These are phyloP conservation scores for Calliopsis andreniformis DNA, from an alignment of 1,140 invertebrate genomes.

Conservation along the genomic window DNA sequence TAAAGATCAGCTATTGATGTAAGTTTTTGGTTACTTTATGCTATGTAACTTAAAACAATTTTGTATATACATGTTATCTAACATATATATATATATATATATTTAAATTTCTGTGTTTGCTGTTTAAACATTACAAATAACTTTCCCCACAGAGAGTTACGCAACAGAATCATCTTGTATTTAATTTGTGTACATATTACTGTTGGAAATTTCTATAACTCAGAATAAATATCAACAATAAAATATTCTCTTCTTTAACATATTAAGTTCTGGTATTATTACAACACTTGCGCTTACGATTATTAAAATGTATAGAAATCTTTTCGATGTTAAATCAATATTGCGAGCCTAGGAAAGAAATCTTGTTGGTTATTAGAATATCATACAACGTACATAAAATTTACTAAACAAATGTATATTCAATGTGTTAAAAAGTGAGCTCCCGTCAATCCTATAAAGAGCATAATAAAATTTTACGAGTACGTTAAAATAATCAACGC, in stretches of 20 bases:
- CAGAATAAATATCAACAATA: slow-evolving; percentile 42
- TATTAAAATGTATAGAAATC: background rate
- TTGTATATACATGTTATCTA: slow-evolving; percentile 43
- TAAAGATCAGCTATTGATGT: slow-evolving; percentile 6
- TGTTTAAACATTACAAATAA: slow-evolving; percentile 38
- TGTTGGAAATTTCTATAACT: slow-evolving; percentile 52
- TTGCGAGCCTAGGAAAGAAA: background rate
- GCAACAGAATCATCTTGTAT: slow-evolving; percentile 36
- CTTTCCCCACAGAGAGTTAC: slow-evolving; percentile 36
- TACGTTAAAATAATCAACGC: slow-evolving; percentile 2
- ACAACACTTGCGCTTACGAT: background rate
- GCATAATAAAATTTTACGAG: slow-evolving; percentile 1
- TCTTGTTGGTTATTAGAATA: background rate
- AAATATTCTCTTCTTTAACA: slow-evolving; percentile 2
- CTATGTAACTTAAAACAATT: slow-evolving; percentile 42
- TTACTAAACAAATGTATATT: slow-evolving; percentile 5
- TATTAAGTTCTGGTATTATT: background rate
- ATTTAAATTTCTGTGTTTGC: slow-evolving; percentile 14
- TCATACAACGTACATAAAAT: slow-evolving; percentile 2
- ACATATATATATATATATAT: background rate
- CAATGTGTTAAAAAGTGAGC: slow-evolving; percentile 25
- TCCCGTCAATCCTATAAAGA: slow-evolving; percentile 19
- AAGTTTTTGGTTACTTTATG: slow-evolving; percentile 12
- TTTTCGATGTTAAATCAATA: slow-evolving; percentile 3
- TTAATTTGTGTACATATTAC: slow-evolving; percentile 50